Conservation (phyloP, 2,888 invertebrate genomes). For the Osedax fenrisi region DNA sequence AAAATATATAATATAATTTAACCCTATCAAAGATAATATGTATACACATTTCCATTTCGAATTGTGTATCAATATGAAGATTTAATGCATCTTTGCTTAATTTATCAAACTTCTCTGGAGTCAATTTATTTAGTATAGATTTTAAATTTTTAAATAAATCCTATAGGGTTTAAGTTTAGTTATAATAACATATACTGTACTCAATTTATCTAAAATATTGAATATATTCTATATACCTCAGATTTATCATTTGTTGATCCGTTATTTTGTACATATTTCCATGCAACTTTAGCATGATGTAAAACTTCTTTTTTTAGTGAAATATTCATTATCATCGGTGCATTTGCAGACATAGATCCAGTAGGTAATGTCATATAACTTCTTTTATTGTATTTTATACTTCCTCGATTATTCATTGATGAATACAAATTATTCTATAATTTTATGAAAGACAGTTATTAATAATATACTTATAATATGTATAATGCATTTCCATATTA, state of each 20-base stretch:
- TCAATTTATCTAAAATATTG: too few relatives aligned
- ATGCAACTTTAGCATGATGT: not conserved
- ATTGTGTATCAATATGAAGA: constrained; percentile 67
- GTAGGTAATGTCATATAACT: not conserved
- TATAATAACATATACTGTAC: not conserved
- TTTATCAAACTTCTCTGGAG: constrained; percentile 80
- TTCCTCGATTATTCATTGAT: not conserved
- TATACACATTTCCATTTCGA: constrained; percentile 70
- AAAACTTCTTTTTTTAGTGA: not conserved
- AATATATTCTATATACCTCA: not conserved
- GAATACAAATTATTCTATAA: too few relatives aligned
- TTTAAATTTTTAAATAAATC: constrained; percentile 69
- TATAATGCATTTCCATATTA: too few relatives aligned
- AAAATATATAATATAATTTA: constrained; percentile 15
- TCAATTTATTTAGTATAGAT: constrained; percentile 80
- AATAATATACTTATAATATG: too few relatives aligned
- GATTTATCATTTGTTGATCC: not conserved
- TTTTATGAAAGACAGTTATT: too few relatives aligned
- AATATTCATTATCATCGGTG: not conserved
- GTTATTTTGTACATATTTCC: not conserved
- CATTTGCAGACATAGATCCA: not conserved
- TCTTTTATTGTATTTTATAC: not conserved
- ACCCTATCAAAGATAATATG: constrained; percentile 82
- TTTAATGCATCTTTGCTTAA: constrained; percentile 66
- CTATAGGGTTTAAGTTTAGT: constrained; percentile 47